A percentile compares a stretch with the other conserved stretches of the same genome.
Evolutionary conservation across 2,888 invertebrate species (phyloP).

Genomic region (Camponotus fellah): DNA sequence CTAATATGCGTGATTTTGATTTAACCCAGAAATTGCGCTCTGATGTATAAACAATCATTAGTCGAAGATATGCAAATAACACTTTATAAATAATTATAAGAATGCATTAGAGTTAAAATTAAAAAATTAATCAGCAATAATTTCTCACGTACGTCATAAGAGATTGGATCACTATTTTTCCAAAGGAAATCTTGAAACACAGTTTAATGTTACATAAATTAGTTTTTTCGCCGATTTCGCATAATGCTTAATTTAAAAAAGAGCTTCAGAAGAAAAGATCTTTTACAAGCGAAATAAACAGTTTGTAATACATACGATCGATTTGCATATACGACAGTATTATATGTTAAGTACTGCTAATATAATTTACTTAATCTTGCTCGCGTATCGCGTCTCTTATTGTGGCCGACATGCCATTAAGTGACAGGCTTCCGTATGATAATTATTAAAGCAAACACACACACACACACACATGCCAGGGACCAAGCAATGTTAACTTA

Average conservation of each 20-base stretch:
- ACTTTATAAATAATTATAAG: not conserved
- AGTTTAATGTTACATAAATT: conserved; percentile 42
- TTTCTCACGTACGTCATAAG: conserved; percentile 18
- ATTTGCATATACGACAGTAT: conserved; percentile 32
- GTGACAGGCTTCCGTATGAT: conserved; percentile 42
- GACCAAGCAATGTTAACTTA: conserved; percentile 41
- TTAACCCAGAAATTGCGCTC: not conserved
- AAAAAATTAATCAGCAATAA: conserved; percentile 14
- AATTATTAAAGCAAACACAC: conserved; percentile 40
- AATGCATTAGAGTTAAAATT: not conserved
- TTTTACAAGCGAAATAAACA: conserved; percentile 18
- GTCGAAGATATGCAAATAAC: not conserved
- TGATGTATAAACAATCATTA: not conserved
- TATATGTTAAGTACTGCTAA: conserved; percentile 20
- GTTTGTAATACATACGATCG: conserved; percentile 28
- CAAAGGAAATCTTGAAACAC: conserved; percentile 14
- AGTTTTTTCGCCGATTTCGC: not conserved
- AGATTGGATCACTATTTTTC: conserved; percentile 11
- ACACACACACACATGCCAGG: conserved; percentile 17
- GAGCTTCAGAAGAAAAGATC: not conserved
- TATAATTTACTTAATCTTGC: conserved; percentile 35
- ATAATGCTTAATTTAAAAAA: conserved; percentile 8
- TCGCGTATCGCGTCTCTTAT: conserved; percentile 31
- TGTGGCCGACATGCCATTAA: conserved; percentile 23
- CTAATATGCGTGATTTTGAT: not conserved